Percentiles rank a stretch among this genome's conserved stretches.
Evolutionary conservation across 2,113 vertebrate species (phyloP).

Genomic region (Oryzias melastigma): DNA sequence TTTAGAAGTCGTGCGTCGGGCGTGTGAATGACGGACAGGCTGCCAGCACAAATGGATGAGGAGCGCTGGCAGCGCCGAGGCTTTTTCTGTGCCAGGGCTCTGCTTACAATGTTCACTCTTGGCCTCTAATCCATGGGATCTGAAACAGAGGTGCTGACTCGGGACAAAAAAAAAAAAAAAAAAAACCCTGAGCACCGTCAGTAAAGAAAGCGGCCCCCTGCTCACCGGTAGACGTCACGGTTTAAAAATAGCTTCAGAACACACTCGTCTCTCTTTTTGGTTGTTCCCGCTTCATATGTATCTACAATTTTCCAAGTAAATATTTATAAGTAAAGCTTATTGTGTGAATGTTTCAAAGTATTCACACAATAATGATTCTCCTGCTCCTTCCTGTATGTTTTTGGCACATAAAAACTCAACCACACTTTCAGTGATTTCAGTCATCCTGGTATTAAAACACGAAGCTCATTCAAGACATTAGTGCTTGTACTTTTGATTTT

Average conservation of each 20-base stretch:
- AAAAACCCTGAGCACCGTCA: slow-evolving; percentile 7
- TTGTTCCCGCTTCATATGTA: slow-evolving; percentile 54
- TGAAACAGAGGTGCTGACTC: slow-evolving; percentile 66
- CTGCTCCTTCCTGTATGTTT: too few relatives aligned
- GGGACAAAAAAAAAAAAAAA: slow-evolving; percentile 48
- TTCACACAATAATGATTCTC: too few relatives aligned
- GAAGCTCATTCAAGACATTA: too few relatives aligned
- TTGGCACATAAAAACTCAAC: too few relatives aligned
- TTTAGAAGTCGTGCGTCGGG: slow-evolving; percentile 33
- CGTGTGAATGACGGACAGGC: slow-evolving; percentile 51
- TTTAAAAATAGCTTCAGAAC: slow-evolving; percentile 64
- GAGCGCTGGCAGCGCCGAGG: slow-evolving; percentile 44
- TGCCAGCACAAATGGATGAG: slow-evolving; percentile 64
- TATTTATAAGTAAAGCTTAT: too few relatives aligned
- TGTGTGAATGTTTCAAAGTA: too few relatives aligned
- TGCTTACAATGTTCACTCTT: slow-evolving; percentile 56
- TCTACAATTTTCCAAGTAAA: slow-evolving; percentile 36
- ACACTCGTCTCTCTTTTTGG: slow-evolving; percentile 34
- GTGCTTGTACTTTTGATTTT: too few relatives aligned
- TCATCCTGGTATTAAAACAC: too few relatives aligned
- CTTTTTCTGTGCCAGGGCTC: slow-evolving; percentile 48
- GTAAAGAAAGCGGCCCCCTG: slow-evolving; percentile 48
- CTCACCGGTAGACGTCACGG: slow-evolving; percentile 44
- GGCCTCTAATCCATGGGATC: slow-evolving; percentile 55
- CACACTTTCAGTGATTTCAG: too few relatives aligned